Conservation (phyloP, 1,140 invertebrate genomes). For the Meloidogyne chitwoodi region DNA sequence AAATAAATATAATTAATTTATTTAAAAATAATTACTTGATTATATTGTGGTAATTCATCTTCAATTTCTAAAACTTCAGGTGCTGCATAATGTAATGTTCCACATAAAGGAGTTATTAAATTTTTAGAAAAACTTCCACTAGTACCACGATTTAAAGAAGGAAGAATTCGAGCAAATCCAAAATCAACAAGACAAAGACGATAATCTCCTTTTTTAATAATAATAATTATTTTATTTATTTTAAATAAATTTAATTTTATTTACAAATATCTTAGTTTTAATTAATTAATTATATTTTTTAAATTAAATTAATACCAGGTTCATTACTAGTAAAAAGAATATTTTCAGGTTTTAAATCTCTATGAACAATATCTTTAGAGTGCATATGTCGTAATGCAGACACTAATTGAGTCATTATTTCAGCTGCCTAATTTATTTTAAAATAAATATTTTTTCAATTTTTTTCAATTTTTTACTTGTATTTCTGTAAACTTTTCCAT, state of each 20-base stretch:
- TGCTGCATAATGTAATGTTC: conserved; percentile 82
- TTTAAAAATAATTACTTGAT: conserved; percentile 63
- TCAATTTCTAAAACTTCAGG: conserved; percentile 74
- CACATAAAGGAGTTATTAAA: conserved; percentile 65
- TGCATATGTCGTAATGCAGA: conserved; percentile 79
- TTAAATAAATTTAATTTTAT: no score
- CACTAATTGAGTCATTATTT: conserved; percentile 74
- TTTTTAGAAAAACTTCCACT: conserved; percentile 65
- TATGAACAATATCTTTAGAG: conserved; percentile 73
- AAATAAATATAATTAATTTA: not conserved
- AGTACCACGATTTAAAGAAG: conserved; percentile 63
- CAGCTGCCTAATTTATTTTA: conserved; percentile 63
- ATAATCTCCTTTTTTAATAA: no score
- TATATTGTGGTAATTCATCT: conserved; percentile 67
- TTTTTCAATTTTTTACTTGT: conserved; percentile 60
- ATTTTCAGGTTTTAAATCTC: conserved; percentile 87
- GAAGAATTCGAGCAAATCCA: conserved; percentile 75
- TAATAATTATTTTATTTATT: not conserved
- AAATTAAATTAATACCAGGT: not conserved
- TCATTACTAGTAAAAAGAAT: conserved; percentile 69
- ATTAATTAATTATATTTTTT: not conserved
- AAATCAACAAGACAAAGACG: conserved; percentile 79
- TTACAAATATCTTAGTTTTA: not conserved
- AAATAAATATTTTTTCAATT: not conserved
- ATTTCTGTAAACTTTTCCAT: conserved; percentile 70